phyloP scores from a whole-genome alignment of 2,113 vertebrate genomes.

The Gymnarchus niloticus region DNA sequence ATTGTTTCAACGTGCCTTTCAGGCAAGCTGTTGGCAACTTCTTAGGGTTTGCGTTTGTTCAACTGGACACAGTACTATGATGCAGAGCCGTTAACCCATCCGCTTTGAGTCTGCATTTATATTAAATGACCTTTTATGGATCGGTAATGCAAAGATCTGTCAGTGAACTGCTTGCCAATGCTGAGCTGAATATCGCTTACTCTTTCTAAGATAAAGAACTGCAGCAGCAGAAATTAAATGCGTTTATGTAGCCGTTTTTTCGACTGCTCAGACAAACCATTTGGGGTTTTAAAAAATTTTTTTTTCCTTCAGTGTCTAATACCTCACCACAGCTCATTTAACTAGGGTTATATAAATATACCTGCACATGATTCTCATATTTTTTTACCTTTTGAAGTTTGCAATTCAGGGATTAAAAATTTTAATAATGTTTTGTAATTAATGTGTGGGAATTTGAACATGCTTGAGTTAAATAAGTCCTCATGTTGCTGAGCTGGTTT shows the following conservation, averaged over 20 bases:
- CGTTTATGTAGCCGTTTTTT: constrained; percentile 62
- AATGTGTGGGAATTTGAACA: constrained; percentile 4
- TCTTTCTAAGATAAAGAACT: constrained; percentile 33
- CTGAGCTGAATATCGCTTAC: constrained; percentile 56
- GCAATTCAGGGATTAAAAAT: constrained; percentile 14
- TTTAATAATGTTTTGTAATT: constrained; percentile 9
- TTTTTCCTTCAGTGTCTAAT: constrained; percentile 20
- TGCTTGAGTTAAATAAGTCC: not conserved
- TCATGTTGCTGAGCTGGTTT: constrained; percentile 2
- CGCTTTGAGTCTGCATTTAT: constrained; percentile 63
- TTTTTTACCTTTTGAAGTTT: constrained; percentile 1
- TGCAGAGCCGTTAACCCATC: constrained; percentile 65
- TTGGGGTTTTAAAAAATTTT: constrained; percentile 31
- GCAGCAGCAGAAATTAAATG: constrained; percentile 35
- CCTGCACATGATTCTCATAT: not conserved
- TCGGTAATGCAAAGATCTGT: constrained; percentile 53
- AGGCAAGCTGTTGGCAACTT: not conserved
- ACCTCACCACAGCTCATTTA: constrained; percentile 4
- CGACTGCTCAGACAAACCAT: constrained; percentile 63
- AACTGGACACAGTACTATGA: constrained; percentile 65
- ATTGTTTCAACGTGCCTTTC: constrained; percentile 19
- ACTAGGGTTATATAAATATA: constrained; percentile 7
- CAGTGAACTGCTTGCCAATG: constrained; percentile 66
- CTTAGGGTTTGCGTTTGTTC: constrained; percentile 53
- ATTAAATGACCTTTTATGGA: constrained; percentile 72